These are phyloP conservation scores for Myiagra hebetior DNA, from an alignment of 2,113 vertebrate genomes.

Conservation along the genomic window DNA sequence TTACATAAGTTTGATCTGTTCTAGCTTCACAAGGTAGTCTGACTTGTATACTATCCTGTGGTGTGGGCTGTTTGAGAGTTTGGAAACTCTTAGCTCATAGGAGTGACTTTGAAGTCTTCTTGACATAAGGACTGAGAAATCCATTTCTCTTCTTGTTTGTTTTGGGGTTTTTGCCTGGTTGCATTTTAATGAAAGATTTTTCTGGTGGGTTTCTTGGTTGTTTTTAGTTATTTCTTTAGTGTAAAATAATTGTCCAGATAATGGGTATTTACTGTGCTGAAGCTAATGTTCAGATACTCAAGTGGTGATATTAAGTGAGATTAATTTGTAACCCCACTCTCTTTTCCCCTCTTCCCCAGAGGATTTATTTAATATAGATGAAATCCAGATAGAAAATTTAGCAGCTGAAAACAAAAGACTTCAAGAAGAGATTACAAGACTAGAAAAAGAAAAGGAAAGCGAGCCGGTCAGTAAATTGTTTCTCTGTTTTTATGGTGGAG, in stretches of 20 bases:
- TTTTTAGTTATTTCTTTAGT: neutral
- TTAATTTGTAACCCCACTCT: neutral
- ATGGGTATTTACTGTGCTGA: neutral
- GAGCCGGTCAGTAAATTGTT: constrained; percentile 79
- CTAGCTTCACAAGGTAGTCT: neutral
- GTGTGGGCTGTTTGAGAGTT: neutral
- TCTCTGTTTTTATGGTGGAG: neutral
- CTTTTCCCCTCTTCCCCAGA: constrained; percentile 62
- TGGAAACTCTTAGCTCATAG: neutral
- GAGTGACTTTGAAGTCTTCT: neutral
- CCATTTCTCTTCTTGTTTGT: neutral
- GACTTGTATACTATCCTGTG: neutral
- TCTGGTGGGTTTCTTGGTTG: neutral
- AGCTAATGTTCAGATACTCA: neutral
- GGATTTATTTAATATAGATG: constrained; percentile 88
- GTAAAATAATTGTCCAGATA: neutral
- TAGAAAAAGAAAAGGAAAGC: constrained; percentile 87
- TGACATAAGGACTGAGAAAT: neutral
- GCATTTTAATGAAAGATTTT: neutral
- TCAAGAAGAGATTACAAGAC: constrained; percentile 79
- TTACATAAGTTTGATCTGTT: neutral
- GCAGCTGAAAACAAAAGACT: constrained; percentile 80
- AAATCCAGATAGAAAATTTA: constrained; percentile 76
- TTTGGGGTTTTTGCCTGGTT: neutral
- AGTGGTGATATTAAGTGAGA: neutral